Conservation (phyloP, 2,888 invertebrate species). For the Saturnia pavonia region DNA sequence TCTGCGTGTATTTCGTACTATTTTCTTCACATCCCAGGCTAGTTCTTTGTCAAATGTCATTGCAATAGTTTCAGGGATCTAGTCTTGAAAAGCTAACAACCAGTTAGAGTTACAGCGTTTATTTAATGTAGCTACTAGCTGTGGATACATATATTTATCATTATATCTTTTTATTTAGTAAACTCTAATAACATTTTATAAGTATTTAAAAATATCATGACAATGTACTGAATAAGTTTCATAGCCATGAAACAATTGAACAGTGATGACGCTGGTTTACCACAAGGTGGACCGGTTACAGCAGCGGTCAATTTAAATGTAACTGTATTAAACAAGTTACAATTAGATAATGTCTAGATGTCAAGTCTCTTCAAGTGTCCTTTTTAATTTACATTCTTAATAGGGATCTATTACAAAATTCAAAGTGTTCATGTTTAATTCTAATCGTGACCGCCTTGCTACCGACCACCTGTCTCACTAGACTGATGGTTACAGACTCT, state of each 20-base stretch:
- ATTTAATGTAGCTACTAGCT: too few relatives aligned
- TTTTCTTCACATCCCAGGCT: too few relatives aligned
- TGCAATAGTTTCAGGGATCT: too few relatives aligned
- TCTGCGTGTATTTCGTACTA: too few relatives aligned
- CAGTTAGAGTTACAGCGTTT: too few relatives aligned
- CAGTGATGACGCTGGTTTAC: not conserved
- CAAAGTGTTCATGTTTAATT: not conserved
- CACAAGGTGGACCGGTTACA: not conserved
- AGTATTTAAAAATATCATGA: too few relatives aligned
- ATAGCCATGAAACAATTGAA: not conserved
- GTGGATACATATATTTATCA: too few relatives aligned
- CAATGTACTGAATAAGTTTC: too few relatives aligned
- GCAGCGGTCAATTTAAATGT: not conserved
- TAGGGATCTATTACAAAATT: not conserved
- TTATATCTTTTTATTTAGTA: too few relatives aligned
- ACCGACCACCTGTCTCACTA: not conserved
- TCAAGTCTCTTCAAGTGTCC: not conserved
- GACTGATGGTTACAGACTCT: not conserved
- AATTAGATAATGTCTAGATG: not conserved
- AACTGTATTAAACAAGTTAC: slow-evolving; percentile 4
- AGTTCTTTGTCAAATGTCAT: too few relatives aligned
- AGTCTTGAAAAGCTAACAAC: too few relatives aligned
- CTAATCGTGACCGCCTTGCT: not conserved
- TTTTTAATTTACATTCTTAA: slow-evolving; percentile 2
- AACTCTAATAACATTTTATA: too few relatives aligned